A percentile compares a stretch with the other conserved stretches of the same genome.
Evolutionary conservation across 2,797 vertebrate genomes (phyloP).

Genomic region (Bryconaethiops microstoma): DNA sequence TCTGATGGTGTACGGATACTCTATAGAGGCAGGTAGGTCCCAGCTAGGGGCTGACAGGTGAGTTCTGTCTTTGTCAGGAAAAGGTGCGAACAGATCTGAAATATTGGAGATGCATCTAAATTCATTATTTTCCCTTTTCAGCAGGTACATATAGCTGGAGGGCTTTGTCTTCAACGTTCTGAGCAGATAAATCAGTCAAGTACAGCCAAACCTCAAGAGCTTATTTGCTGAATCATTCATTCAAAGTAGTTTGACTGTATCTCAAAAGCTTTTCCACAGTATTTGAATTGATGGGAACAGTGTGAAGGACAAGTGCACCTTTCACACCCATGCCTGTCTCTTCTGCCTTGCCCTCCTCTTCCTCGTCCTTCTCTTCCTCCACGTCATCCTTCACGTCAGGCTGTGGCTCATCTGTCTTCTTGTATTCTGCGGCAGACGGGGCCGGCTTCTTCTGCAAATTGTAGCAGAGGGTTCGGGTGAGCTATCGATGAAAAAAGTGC

Average conservation of each 20-base stretch:
- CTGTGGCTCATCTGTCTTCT: constrained; percentile 96
- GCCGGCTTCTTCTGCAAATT: constrained; percentile 84
- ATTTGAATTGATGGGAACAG: not conserved
- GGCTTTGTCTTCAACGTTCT: not conserved
- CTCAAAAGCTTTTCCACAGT: not conserved
- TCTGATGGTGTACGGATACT: no score
- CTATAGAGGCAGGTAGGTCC: no score
- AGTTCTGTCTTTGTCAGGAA: no score
- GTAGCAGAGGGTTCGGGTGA: not conserved
- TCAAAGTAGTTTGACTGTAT: not conserved
- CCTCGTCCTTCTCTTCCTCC: constrained; percentile 73
- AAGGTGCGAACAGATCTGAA: no score
- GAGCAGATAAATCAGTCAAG: not conserved
- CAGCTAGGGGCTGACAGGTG: no score
- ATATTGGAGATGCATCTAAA: not conserved
- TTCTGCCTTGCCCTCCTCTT: constrained; percentile 69
- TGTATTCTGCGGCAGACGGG: constrained; percentile 84
- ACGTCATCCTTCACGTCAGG: constrained; percentile 91
- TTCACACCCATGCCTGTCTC: constrained; percentile 64
- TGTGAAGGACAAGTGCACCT: not conserved
- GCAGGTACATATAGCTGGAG: not conserved
- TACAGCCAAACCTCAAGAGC: not conserved
- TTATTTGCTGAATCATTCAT: not conserved
- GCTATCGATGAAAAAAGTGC: not conserved
- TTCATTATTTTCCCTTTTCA: not conserved